Evolutionary conservation across 2,113 vertebrate species (phyloP).

Genomic region (Mungos mungo): DNA sequence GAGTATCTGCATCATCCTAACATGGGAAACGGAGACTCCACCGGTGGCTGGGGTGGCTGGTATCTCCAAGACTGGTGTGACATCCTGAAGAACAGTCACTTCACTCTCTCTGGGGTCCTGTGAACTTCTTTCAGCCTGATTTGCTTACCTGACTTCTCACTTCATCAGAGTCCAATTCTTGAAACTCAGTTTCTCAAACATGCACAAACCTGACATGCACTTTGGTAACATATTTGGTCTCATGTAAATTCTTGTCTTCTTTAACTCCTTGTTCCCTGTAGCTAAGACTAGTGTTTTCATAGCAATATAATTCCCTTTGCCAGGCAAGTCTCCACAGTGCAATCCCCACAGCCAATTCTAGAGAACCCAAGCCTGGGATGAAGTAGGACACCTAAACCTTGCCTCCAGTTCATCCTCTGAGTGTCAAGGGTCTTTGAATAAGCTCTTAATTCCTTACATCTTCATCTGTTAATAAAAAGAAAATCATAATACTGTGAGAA

Average conservation of each 20-base stretch:
- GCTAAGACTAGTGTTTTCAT: background rate
- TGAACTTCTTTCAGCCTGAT: background rate
- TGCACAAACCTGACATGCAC: background rate
- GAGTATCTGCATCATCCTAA: background rate
- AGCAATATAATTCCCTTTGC: background rate
- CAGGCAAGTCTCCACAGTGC: background rate
- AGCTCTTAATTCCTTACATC: too few relatives aligned
- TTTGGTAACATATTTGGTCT: background rate
- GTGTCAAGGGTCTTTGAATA: background rate
- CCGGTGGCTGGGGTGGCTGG: background rate
- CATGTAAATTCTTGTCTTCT: background rate
- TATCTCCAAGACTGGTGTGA: background rate
- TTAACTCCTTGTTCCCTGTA: background rate
- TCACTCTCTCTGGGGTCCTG: background rate
- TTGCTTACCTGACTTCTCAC: background rate
- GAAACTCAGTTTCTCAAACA: background rate
- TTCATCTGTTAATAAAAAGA: background rate
- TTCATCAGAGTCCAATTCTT: background rate
- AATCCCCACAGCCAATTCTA: background rate
- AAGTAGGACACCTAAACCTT: background rate
- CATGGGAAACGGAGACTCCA: background rate
- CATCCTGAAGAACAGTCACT: background rate
- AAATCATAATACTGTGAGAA: background rate
- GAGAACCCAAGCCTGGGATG: background rate
- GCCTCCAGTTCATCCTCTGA: background rate